These are phyloP conservation scores for Melipona beecheii DNA, from an alignment of 2,888 invertebrate genomes.

Conservation along the genomic window DNA sequence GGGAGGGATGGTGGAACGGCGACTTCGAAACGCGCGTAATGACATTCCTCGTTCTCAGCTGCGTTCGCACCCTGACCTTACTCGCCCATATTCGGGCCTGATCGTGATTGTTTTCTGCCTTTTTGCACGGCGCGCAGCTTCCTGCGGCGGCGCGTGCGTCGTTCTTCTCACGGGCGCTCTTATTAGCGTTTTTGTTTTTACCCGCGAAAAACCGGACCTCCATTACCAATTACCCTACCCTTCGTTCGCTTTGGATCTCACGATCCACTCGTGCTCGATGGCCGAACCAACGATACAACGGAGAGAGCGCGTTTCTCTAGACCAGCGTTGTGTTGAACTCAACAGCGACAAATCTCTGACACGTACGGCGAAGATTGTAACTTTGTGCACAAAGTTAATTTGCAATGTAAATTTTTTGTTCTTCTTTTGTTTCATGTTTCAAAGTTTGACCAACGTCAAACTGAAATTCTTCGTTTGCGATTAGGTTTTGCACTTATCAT, in stretches of 20 bases:
- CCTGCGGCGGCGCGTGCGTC: constrained; percentile 61
- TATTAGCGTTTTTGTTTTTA: constrained; percentile 27
- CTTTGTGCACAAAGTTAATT: too few species aligned
- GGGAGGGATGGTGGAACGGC: constrained; percentile 35
- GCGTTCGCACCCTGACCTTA: constrained; percentile 81
- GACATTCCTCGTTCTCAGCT: constrained; percentile 80
- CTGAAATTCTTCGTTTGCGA: too few species aligned
- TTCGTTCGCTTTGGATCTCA: too few species aligned
- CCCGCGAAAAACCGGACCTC: constrained; percentile 10
- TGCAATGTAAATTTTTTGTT: too few species aligned
- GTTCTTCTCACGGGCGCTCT: constrained; percentile 52
- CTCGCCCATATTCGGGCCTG: constrained; percentile 79
- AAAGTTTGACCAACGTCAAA: too few species aligned
- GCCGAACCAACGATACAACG: too few species aligned
- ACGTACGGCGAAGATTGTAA: too few species aligned
- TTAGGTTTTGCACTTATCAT: too few species aligned
- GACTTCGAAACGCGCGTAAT: constrained; percentile 76
- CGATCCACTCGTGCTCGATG: background rate
- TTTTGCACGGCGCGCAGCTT: constrained; percentile 70
- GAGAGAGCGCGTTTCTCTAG: too few species aligned
- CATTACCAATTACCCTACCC: constrained; percentile 1
- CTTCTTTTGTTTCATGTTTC: too few species aligned
- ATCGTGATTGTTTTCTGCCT: constrained; percentile 80
- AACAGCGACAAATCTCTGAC: too few species aligned
- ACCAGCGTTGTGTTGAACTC: too few species aligned